Evolutionary conservation across 2,888 invertebrate genomes (phyloP), one percentile per base, ranked within the genome.

Genomic region (Odontocolon sp.): DNA sequence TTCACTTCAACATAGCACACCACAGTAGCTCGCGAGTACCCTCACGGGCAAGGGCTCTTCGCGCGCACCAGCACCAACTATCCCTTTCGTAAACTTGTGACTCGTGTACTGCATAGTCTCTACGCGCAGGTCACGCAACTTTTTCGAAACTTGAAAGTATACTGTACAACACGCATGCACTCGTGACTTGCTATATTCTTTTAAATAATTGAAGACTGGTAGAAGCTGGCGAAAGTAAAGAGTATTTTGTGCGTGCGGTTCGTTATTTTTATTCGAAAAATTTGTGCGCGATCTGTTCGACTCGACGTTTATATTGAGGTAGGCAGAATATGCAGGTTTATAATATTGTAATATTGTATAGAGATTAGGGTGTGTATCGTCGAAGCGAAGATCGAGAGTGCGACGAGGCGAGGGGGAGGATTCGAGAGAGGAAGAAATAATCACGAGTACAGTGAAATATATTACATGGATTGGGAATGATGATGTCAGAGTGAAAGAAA

Each of bases 1-100:
- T 72, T 69, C 64, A 36, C 86, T 87, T 87, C 87, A 87, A 89
- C 88, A 89, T 88, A 90, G 87, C 79, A 80, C 80, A 82, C 85
- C 69, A 89, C 90, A 90, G 90, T 90, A 89, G 90, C 90, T 90
- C 86, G 85, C 88, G 89, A 87, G 89, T 88, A 87, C 84, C 87
- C 85, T 83, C 80, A 80, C 86, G 85, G 86, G 73, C 83, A 87
- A 88, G 89, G 89, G 88, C 81, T 80, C 71, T 72, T 80, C 84
- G 80, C 82, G 82, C 84, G 83, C 85, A 80, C 79, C 73, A 45
- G 47, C 26, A 23, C 56, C 40, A 33, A 56, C 40, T 18, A 56
- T 61, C 28, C 40, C 36, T 31, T 31, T 6, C 45, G 33, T 11
- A 45, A 54, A 72, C 33, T 40, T 59, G 31, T 64, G 52, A 36